phyloP scores from a whole-genome alignment of 2,113 vertebrate species.

The Callipepla squamata region DNA sequence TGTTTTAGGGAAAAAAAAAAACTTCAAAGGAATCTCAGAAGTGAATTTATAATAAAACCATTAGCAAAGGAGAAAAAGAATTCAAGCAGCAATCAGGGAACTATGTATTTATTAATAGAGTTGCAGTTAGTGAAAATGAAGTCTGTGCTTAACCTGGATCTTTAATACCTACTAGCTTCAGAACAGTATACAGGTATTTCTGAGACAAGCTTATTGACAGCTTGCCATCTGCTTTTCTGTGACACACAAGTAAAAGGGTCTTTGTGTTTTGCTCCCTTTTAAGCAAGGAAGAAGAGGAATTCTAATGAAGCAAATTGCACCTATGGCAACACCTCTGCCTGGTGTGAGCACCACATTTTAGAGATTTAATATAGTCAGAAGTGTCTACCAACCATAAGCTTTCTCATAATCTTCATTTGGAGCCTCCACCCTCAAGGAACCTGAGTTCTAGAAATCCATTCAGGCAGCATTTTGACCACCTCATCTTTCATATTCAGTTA shows the following conservation, averaged over 20 bases:
- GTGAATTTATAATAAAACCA: neutral
- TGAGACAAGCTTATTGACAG: neutral
- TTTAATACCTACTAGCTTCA: neutral
- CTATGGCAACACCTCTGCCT: neutral
- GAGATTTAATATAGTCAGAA: neutral
- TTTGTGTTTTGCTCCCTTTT: neutral
- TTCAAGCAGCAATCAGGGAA: neutral
- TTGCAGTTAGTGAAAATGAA: neutral
- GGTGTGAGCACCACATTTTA: neutral
- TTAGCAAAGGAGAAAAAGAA: neutral
- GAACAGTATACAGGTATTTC: neutral
- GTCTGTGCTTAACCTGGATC: neutral
- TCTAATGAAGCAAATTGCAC: neutral
- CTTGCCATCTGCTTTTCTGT: neutral
- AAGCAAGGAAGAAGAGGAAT: neutral
- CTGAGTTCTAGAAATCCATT: neutral
- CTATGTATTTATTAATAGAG: neutral
- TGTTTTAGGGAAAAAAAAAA: too few species aligned
- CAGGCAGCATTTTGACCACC: neutral
- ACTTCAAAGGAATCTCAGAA: neutral
- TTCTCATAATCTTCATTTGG: accelerated
- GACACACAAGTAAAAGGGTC: neutral
- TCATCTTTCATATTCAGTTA: neutral
- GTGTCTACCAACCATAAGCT: neutral
- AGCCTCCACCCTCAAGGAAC: neutral